Percentiles rank a stretch among this genome's conserved stretches.
Conservation (phyloP, 2,113 vertebrate genomes). For the Actinemys pallida region DNA sequence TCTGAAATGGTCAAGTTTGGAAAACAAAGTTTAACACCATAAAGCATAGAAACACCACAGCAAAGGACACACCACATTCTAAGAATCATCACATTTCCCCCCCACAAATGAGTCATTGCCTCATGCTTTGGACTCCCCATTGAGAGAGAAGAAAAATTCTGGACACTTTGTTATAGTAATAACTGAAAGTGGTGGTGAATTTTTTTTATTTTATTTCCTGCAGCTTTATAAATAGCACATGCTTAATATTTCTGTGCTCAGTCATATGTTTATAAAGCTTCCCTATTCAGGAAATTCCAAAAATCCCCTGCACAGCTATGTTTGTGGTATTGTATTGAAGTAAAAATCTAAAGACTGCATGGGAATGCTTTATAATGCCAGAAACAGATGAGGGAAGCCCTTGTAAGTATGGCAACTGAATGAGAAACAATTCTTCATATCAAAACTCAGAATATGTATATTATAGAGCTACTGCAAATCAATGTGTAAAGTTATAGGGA, state of each 20-base stretch:
- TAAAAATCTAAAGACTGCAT: not conserved
- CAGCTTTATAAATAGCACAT: not conserved
- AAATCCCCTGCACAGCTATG: not conserved
- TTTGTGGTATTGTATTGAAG: not conserved
- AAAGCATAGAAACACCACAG: not conserved
- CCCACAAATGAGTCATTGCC: not conserved
- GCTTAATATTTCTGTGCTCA: not conserved
- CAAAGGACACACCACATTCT: not conserved
- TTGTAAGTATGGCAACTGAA: not conserved
- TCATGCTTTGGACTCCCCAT: not conserved
- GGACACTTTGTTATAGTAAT: not conserved
- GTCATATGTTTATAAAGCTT: not conserved
- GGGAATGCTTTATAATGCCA: not conserved
- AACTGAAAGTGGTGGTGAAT: not conserved
- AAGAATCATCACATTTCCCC: rapidly evolving
- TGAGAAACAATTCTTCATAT: not conserved
- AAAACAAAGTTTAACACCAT: not conserved
- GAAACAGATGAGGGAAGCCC: slow-evolving; percentile 7
- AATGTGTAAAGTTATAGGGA: not conserved
- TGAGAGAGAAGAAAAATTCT: not conserved
- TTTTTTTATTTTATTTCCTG: rapidly evolving
- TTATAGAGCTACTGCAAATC: not conserved
- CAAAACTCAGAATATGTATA: not conserved
- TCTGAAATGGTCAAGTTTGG: not conserved
- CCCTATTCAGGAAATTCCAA: slow-evolving; percentile 4